phyloP scores from a whole-genome alignment of 2,113 vertebrate genomes.

The Spheniscus mendiculus region DNA sequence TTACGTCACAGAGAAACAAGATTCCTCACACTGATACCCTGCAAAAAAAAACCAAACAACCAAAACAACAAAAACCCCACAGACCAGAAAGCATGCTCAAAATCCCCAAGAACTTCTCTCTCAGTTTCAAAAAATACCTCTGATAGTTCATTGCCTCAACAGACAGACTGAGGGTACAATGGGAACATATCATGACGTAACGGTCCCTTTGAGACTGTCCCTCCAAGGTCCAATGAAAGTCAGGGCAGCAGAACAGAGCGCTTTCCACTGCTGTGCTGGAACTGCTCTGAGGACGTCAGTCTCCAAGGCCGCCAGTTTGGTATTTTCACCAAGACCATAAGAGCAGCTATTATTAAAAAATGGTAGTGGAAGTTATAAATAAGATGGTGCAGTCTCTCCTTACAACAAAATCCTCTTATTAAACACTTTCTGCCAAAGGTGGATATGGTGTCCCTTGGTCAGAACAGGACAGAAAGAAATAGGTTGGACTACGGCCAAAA shows the following conservation, averaged over 20 bases:
- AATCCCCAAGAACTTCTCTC: background rate
- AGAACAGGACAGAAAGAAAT: background rate
- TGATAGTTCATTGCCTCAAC: background rate
- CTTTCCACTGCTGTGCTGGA: background rate
- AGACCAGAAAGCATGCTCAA: background rate
- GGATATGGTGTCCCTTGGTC: background rate
- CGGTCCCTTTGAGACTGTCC: background rate
- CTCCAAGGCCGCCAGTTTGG: background rate
- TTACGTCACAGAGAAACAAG: background rate
- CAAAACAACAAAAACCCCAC: background rate
- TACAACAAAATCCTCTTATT: background rate
- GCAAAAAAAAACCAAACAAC: background rate
- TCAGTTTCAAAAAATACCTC: background rate
- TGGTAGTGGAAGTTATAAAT: background rate
- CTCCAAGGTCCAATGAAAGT: background rate
- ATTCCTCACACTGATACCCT: background rate
- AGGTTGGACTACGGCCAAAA: conserved; percentile 8
- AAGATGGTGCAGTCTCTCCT: background rate
- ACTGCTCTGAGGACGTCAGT: background rate
- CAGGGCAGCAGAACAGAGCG: background rate
- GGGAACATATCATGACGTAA: accelerated
- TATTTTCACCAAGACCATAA: background rate
- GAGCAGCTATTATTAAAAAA: background rate
- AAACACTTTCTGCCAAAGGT: background rate
- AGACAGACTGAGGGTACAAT: background rate